These are phyloP conservation scores for Caenorhabditis angaria DNA, from an alignment of 2,888 invertebrate genomes.

Conservation along the genomic window DNA sequence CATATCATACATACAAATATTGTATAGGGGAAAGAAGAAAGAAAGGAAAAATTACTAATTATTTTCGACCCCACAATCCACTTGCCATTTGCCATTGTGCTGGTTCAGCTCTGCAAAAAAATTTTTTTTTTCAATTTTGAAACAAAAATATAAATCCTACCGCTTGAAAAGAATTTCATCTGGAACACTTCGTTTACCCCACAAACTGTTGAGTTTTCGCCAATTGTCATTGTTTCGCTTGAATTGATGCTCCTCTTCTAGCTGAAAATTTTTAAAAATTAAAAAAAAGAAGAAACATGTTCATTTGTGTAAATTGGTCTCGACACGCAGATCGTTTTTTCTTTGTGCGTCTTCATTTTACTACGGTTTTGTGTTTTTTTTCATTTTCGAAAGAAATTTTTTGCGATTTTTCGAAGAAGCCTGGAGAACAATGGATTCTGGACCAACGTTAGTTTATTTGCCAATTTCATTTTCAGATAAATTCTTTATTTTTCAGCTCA, in stretches of 20 bases:
- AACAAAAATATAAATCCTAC: conserved; percentile 1
- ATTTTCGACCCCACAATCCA: conserved; percentile 46
- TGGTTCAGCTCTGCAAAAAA: conserved; percentile 27
- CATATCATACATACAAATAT: conserved; percentile 1
- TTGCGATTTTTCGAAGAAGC: no score
- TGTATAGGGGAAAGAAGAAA: not conserved
- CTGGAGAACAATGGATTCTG: no score
- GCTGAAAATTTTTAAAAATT: not conserved
- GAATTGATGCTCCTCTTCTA: conserved; percentile 28
- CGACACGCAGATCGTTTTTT: no score
- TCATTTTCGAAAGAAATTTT: no score
- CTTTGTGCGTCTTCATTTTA: no score
- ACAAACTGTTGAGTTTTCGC: conserved; percentile 54
- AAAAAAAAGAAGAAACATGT: not conserved
- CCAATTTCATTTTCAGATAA: no score
- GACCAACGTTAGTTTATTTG: no score
- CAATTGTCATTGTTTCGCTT: conserved; percentile 50
- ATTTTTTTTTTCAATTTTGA: not conserved
- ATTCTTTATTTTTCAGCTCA: no score
- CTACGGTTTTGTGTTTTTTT: no score
- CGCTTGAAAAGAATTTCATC: conserved; percentile 23
- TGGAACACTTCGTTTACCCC: conserved; percentile 50
- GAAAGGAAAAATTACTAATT: not conserved
- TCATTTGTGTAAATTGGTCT: no score
- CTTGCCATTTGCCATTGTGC: conserved; percentile 54